Conservation (phyloP, 2,797 vertebrate species). For the Rhinogobio ventralis region DNA sequence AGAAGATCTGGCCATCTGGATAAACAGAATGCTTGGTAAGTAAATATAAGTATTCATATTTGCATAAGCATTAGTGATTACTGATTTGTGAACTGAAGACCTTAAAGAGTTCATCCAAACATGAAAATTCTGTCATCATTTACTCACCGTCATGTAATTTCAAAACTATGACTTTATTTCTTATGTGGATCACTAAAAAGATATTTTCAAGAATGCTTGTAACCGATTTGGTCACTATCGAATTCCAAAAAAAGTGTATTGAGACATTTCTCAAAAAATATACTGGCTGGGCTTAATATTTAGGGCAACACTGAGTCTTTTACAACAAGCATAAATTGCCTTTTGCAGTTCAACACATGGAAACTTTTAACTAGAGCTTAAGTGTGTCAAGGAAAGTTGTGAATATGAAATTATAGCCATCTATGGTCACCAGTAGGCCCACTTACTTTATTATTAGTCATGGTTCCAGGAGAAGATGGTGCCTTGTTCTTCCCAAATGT, state of each 20-base stretch:
- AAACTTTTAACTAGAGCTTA: conserved; percentile 7
- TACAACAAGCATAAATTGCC: conserved; percentile 22
- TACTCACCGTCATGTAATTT: background rate
- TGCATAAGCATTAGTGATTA: background rate
- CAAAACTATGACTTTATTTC: background rate
- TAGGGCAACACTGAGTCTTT: conserved; percentile 14
- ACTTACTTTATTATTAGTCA: conserved; percentile 12
- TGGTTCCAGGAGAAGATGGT: background rate
- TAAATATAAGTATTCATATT: conserved; percentile 6
- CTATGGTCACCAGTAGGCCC: conserved; percentile 1
- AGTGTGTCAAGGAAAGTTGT: conserved; percentile 30
- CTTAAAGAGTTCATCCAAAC: background rate
- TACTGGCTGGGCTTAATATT: background rate
- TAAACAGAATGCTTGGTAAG: conserved; percentile 91
- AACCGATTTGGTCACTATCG: background rate
- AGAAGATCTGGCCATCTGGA: conserved; percentile 93
- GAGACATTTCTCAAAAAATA: background rate
- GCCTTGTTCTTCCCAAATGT: background rate
- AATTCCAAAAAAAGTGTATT: background rate
- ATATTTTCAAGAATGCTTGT: background rate
- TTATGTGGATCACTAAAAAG: background rate
- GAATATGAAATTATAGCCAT: conserved; percentile 17
- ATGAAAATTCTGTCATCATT: background rate
- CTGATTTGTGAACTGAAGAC: background rate
- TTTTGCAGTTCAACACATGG: conserved; percentile 18